Base-by-base conservation (phyloP, 2,113 vertebrate genomes). In the Chlorocebus sabaeus region DNA sequence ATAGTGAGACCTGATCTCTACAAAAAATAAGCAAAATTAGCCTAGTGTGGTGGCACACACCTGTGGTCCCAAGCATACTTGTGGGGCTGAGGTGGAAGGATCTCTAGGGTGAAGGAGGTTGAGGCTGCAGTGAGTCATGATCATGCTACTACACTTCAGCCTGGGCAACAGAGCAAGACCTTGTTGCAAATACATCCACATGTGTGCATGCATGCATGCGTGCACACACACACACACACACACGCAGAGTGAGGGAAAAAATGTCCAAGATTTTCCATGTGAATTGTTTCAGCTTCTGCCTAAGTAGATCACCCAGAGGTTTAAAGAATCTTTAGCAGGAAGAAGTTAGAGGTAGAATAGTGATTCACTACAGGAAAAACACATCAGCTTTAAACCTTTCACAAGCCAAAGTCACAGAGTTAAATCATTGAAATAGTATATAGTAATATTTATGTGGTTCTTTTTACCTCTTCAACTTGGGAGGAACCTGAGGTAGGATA, bases 151-250 rank as follows among this genome's bases (percentile, higher is more conserved):
- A 64, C 12, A 30, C 61, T 64, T 12, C 61, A 64, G 12, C 30
- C 12, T 64, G 61, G 27, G 27, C 27, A 30, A 64, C 61, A 30
- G 61, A 64, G 11, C 30, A 27, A 64, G 61, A 64, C 5, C 27
- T 64, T 14, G 61, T 64, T 12, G 32, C 12, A 64, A 30, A 64
- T 64, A 64, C 27, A 50, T 50, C 14, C 12, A 50, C 48, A 50
- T 50, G 48, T 50, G 48, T 50, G 48, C 3, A 1, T 13, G 48
- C 48, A 14, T 13, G 0, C 13, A 3, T 13, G 12, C 12, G 3
- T 0, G 2, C 48, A 3, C 5, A 30, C 59, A 61, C 25, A 5
- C 59, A 61, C 23, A 59, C 57, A 25, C 25, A 61, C 59, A 61
- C 59, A 61, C 59, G 12, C 52, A 55, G 6, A 20, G 18, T n/a